phyloP scores from a whole-genome alignment of 2,888 invertebrate genomes.

The Macroteleia sp. region DNA sequence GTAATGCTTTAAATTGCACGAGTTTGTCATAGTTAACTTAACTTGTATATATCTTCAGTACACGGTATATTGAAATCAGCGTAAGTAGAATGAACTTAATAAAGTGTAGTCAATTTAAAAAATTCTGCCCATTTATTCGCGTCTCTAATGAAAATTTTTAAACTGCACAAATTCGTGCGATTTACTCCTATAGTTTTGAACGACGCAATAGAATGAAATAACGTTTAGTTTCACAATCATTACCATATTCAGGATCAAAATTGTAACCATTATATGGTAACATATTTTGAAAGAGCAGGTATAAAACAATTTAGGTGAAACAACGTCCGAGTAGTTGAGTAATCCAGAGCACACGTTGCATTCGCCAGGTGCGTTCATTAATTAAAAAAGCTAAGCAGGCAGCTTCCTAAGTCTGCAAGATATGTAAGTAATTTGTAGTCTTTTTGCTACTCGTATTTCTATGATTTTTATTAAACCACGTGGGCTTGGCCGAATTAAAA shows the following conservation, averaged over 20 bases:
- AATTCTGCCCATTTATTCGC: too few relatives aligned
- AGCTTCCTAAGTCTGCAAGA: constrained; percentile 57
- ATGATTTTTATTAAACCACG: constrained; percentile 80
- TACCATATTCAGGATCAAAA: constrained; percentile 54
- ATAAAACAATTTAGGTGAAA: constrained; percentile 53
- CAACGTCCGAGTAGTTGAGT: constrained; percentile 54
- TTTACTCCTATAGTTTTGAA: constrained; percentile 22
- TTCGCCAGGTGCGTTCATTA: constrained; percentile 74
- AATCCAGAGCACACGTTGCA: constrained; percentile 64
- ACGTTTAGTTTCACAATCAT: constrained; percentile 51
- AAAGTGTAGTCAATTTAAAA: too few relatives aligned
- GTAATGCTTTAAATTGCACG: too few relatives aligned
- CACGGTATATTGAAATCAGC: too few relatives aligned
- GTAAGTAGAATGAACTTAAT: too few relatives aligned
- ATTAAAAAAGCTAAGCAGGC: constrained; percentile 74
- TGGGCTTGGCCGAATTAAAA: constrained; percentile 76
- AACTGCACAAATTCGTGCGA: too few relatives aligned
- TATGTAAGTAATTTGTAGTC: constrained; percentile 61
- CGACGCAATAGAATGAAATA: constrained; percentile 33
- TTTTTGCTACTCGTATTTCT: constrained; percentile 68
- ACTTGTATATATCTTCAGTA: too few relatives aligned
- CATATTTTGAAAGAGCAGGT: constrained; percentile 59
- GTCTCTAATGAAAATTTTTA: too few relatives aligned
- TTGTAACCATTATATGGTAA: constrained; percentile 44
- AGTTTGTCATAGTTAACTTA: too few relatives aligned